phyloP scores from a whole-genome alignment of 2,888 invertebrate genomes.

The Stenoptilia bipunctidactyla region DNA sequence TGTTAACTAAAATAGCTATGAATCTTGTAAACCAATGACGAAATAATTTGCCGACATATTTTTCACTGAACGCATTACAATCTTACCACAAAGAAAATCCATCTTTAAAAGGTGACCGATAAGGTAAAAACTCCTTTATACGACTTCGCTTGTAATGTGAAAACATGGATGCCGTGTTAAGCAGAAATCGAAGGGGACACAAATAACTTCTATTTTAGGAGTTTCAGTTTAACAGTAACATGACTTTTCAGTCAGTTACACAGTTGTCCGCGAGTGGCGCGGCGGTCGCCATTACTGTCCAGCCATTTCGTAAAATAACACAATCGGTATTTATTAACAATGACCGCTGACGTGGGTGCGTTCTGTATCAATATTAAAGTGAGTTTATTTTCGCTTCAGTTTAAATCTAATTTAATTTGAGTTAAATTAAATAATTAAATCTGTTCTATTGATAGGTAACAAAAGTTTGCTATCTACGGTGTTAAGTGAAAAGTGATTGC shows the following conservation, averaged over 20 bases:
- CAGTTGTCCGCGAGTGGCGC: constrained; percentile 42
- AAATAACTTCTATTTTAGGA: constrained; percentile 58
- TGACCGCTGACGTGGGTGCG: constrained; percentile 39
- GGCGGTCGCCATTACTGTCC: constrained; percentile 36
- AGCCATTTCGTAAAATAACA: constrained; percentile 11
- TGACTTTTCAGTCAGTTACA: constrained; percentile 31
- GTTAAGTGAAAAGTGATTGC: no score
- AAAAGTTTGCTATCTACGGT: no score
- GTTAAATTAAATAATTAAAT: no score
- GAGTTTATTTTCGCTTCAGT: constrained; percentile 30
- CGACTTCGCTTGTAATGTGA: constrained; percentile 17
- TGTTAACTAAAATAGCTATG: no score
- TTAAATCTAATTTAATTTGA: no score
- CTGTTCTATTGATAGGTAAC: no score
- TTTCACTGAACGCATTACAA: no score
- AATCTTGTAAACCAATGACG: no score
- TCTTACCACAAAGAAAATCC: no score
- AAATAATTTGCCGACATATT: no score
- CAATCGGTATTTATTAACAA: constrained; percentile 24
- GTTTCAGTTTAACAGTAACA: constrained; percentile 37
- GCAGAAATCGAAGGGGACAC: constrained; percentile 38
- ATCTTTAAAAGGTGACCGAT: no score
- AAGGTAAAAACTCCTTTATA: no score
- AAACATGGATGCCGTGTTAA: constrained; percentile 21
- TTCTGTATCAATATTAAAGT: constrained; percentile 63